These are phyloP conservation scores for Carassius gibelio DNA, from an alignment of 2,113 vertebrate species.

Conservation along the genomic window DNA sequence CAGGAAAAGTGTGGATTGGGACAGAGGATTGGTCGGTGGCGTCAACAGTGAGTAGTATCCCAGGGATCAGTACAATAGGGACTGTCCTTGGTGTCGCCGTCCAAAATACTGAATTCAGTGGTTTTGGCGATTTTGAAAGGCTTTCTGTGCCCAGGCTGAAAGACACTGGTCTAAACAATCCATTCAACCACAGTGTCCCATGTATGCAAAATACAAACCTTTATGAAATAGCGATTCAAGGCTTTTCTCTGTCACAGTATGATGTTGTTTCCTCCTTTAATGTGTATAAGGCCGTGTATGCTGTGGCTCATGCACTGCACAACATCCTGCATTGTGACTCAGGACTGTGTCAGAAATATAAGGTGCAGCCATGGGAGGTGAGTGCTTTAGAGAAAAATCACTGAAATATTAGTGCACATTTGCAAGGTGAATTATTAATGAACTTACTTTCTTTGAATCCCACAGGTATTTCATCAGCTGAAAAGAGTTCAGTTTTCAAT, in stretches of 20 bases:
- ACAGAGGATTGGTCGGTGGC: slow-evolving; percentile 81
- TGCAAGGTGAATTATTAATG: neutral
- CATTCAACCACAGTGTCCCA: neutral
- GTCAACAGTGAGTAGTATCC: slow-evolving; percentile 67
- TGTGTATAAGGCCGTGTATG: slow-evolving; percentile 79
- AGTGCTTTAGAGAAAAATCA: neutral
- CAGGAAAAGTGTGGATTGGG: slow-evolving; percentile 79
- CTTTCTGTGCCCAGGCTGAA: slow-evolving; percentile 50
- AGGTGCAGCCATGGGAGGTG: slow-evolving; percentile 77
- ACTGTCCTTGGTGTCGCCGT: slow-evolving; percentile 78
- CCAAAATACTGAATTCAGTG: slow-evolving; percentile 66
- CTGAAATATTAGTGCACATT: neutral
- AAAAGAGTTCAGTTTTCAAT: too few relatives aligned
- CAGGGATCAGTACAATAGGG: slow-evolving; percentile 71
- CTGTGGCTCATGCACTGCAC: slow-evolving; percentile 80
- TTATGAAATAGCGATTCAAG: slow-evolving; percentile 41
- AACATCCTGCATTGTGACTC: slow-evolving; percentile 71
- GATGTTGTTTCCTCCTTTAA: slow-evolving; percentile 75
- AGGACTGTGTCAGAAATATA: slow-evolving; percentile 62
- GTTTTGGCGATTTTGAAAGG: slow-evolving; percentile 71
- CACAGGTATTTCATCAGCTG: too few relatives aligned
- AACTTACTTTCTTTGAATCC: too few relatives aligned
- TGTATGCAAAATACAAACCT: slow-evolving; percentile 78
- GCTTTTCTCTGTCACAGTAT: slow-evolving; percentile 64
- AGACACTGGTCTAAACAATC: accelerated